Base-by-base conservation (phyloP, 2,113 vertebrate genomes). In the Sebastes fasciatus region DNA sequence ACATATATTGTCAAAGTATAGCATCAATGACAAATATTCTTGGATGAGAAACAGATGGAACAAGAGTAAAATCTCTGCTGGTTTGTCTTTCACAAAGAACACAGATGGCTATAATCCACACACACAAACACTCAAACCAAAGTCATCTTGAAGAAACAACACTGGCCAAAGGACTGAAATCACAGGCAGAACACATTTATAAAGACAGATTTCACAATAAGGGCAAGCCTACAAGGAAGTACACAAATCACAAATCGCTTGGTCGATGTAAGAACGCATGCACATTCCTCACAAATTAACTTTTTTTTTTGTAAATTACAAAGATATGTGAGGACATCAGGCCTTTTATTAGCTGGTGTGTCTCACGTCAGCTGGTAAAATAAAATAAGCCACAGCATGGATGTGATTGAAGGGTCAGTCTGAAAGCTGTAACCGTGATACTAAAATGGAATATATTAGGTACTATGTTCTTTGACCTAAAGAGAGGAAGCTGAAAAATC, bases 1-100 rank as follows among this genome's bases (percentile, higher is more conserved):
- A 75, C 34, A 85, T 45, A 64, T 64, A 81, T 46, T 77, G 16
- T 73, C 7, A 74, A 54, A 83, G 58, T 64, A 26, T 26, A n/a
- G 71, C 68, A 86, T 80, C 69, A 71, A 10, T n/a, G 69, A 17
- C 34, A n/a, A n/a, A n/a, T 79, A 70, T 73, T 82, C 17, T 72
- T 77, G 11, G 21, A 64, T 1, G 0, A 61, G 10, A 60, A 60
- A 51, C 40, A 76, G 49, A 42, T 16, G 16, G 23, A 77, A 74
- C 17, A 77, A 74, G n/a, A 71, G 60, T 61, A 77, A 26, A 42
- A 81, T 63, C 63, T 80, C 48, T 73, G 49, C 48, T 74, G 43
- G 26, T 55, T 61, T n/a, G 5, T 58, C 23, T 63, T 46, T 62
- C 45, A 51, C 17, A 21, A 26, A 45, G 8, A 40, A 40, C 13